These are phyloP conservation scores for Hassar affinis DNA, from an alignment of 2,113 vertebrate species.

Conservation along the genomic window DNA sequence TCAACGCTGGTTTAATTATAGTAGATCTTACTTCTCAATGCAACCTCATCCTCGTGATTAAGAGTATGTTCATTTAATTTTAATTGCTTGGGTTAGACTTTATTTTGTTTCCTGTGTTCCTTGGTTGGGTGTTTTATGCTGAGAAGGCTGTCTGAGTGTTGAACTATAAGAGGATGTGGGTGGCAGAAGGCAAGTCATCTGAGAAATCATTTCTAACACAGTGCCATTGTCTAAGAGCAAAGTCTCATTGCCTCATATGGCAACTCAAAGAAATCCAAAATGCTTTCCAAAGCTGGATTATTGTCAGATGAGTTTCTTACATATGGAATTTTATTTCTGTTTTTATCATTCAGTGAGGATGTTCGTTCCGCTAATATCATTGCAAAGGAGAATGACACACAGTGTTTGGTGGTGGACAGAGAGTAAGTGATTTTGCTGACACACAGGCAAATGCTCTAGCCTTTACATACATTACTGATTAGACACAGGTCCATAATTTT, in stretches of 20 bases:
- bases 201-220: conserved; percentile 24
- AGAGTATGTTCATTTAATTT: neutral
- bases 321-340: neutral
- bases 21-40: neutral
- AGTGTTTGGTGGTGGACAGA: conserved; percentile 89
- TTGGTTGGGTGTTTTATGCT: conserved; percentile 1
- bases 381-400: conserved; percentile 82
- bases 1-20: neutral
- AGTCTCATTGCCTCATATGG: neutral
- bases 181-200: conserved; percentile 40
- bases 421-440: conserved; percentile 75
- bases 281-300: neutral
- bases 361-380: conserved; percentile 91
- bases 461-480: neutral
- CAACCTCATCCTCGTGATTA: neutral
- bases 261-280: neutral
- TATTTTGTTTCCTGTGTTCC: neutral
- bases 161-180: conserved; percentile 27
- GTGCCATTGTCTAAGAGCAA: conserved; percentile 21
- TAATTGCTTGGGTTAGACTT: neutral
- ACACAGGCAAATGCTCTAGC: neutral
- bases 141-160: neutral
- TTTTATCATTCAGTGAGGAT: conserved; percentile 77
- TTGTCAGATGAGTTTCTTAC: neutral
- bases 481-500: neutral